Conservation (phyloP, 2,113 vertebrate species). For the Speoplatyrhinus poulsoni region DNA sequence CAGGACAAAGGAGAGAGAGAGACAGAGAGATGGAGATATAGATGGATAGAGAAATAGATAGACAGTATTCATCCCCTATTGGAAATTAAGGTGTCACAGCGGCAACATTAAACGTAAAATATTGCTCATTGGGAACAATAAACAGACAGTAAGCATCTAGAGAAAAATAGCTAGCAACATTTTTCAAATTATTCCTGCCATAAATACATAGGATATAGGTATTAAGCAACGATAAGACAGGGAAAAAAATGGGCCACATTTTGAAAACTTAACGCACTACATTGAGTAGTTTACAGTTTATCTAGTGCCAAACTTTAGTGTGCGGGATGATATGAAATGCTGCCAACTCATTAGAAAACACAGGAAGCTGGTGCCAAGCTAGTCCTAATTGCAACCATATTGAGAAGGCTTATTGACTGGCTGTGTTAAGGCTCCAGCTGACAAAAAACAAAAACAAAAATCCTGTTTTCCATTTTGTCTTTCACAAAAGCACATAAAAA, state of each 20-base stretch:
- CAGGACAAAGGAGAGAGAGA: slow-evolving; percentile 11
- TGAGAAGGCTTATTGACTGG: slow-evolving; percentile 67
- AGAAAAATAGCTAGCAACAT: too few species aligned
- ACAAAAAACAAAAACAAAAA: slow-evolving; percentile 41
- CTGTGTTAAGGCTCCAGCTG: slow-evolving; percentile 50
- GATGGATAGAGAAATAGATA: slow-evolving; percentile 6
- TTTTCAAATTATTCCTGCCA: too few species aligned
- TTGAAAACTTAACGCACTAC: slow-evolving; percentile 33
- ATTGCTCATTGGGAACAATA: too few species aligned
- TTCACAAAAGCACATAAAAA: slow-evolving; percentile 71
- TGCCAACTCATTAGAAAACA: slow-evolving; percentile 66
- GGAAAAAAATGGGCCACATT: neutral
- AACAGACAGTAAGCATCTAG: too few species aligned
- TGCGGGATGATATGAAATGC: slow-evolving; percentile 46
- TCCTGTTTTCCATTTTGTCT: slow-evolving; percentile 71
- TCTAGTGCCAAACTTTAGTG: slow-evolving; percentile 45
- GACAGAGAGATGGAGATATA: neutral
- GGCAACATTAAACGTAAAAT: too few species aligned
- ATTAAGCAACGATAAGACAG: slow-evolving; percentile 30
- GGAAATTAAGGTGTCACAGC: neutral
- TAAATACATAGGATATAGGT: too few species aligned
- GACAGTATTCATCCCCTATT: too few species aligned
- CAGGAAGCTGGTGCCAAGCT: slow-evolving; percentile 62
- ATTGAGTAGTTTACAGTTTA: slow-evolving; percentile 19
- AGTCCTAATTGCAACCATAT: slow-evolving; percentile 71